phyloP scores from a whole-genome alignment of 35 echinoderm and acorn worm species.

The Amphiura filiformis region DNA sequence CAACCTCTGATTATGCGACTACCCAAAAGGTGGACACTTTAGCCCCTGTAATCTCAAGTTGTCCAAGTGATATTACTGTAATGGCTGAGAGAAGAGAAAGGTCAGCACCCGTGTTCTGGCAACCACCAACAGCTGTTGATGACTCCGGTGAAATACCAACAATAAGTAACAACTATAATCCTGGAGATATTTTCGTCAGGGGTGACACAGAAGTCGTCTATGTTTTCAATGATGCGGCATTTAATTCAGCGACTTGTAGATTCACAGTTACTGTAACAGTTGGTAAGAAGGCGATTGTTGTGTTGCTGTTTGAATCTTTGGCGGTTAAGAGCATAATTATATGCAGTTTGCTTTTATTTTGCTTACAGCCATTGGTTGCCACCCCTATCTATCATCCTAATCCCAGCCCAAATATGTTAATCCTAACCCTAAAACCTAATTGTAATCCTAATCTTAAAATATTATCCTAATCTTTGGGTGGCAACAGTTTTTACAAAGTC shows the following conservation, averaged over 20 bases:
- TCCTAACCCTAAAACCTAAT: no score
- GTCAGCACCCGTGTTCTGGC: conserved; percentile 19
- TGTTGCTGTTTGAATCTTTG: no score
- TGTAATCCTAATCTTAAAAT: no score
- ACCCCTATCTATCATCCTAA: no score
- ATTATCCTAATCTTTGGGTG: no score
- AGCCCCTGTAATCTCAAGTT: conserved; percentile 35
- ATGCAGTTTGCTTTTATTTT: no score
- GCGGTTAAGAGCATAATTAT: no score
- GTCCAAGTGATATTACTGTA: conserved; percentile 11
- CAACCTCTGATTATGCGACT: no score
- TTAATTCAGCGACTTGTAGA: conserved; percentile 29
- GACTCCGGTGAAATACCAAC: conserved; percentile 6
- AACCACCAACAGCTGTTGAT: no score
- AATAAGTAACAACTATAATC: background rate
- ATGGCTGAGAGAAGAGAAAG: conserved; percentile 15
- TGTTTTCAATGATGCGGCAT: conserved; percentile 54
- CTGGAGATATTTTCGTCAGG: conserved; percentile 31
- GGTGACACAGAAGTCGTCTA: conserved; percentile 55
- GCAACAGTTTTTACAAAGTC: no score
- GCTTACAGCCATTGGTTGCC: no score
- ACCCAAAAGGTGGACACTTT: background rate
- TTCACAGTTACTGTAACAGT: conserved; percentile 47
- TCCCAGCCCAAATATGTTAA: no score
- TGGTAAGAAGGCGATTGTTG: background rate